Evolutionary conservation across 2,113 vertebrate genomes (phyloP).

Genomic region (Engraulis encrasicolus): DNA sequence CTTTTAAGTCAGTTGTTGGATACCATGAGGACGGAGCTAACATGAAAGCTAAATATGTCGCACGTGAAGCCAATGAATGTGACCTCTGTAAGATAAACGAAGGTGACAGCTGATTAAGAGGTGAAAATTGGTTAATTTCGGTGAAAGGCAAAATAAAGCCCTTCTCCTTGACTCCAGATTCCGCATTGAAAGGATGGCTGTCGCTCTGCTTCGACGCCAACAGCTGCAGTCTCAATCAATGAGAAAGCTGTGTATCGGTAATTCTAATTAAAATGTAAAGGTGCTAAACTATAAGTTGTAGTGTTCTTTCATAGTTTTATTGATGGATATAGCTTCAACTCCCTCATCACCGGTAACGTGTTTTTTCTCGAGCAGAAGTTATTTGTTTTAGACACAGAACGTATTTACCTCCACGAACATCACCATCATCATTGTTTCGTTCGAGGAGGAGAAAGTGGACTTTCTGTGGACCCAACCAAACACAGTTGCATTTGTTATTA

Average conservation of each 20-base stretch:
- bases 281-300: background rate
- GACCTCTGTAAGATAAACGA: slow-evolving; percentile 22
- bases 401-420: too few species aligned
- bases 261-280: background rate
- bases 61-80: slow-evolving; percentile 8
- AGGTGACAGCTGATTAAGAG: background rate
- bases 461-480: too few species aligned
- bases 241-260: background rate
- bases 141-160: background rate
- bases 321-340: too few species aligned
- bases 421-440: too few species aligned
- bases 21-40: background rate
- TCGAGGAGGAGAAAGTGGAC: too few species aligned
- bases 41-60: background rate
- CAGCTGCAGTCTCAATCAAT: slow-evolving; percentile 15
- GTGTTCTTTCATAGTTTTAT: too few species aligned
- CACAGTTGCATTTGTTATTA: too few species aligned
- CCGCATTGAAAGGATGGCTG: background rate
- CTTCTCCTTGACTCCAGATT: background rate
- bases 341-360: too few species aligned
- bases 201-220: background rate
- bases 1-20: background rate
- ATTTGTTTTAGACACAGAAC: too few species aligned
- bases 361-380: too few species aligned
- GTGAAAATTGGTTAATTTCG: background rate